Percentiles rank a stretch among this genome's conserved stretches.
Conservation (phyloP, 2,888 invertebrate species). For the Ommatoiulus sabulosus region DNA sequence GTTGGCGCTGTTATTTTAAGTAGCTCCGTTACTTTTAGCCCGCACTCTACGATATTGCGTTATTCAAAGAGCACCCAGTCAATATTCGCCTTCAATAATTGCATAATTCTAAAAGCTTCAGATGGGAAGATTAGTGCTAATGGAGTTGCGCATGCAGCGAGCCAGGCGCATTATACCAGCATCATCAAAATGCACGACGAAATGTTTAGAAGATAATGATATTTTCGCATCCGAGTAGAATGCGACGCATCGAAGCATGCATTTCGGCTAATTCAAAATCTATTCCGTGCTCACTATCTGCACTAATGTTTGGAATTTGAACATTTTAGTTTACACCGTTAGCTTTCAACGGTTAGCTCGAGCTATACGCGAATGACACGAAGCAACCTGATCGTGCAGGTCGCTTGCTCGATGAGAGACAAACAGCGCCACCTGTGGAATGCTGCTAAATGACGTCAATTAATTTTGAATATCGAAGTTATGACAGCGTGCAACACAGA, state of each 20-base stretch:
- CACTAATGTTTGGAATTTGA: too few relatives aligned
- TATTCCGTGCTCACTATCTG: background rate
- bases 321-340: too few relatives aligned
- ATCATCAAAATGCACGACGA: background rate
- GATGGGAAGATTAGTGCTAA: constrained; percentile 34
- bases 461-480: too few relatives aligned
- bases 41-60: background rate
- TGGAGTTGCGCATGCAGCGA: constrained; percentile 2
- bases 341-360: too few relatives aligned
- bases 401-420: too few relatives aligned
- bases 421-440: too few relatives aligned
- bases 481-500: too few relatives aligned
- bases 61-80: constrained; percentile 34
- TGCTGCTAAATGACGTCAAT: too few relatives aligned
- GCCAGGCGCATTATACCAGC: constrained; percentile 16
- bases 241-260: background rate
- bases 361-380: too few relatives aligned
- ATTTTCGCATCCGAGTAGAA: constrained; percentile 11
- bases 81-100: constrained; percentile 34
- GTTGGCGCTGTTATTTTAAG: constrained; percentile 27
- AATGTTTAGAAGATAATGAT: constrained; percentile 26
- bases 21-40: constrained; percentile 24
- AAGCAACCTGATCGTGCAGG: too few relatives aligned
- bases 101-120: constrained; percentile 34
- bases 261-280: constrained; percentile 18